A percentile compares a stretch with the other conserved stretches of the same genome.
These are phyloP conservation scores for Nomada lathburiana DNA, from an alignment of 2,888 invertebrate genomes.

Conservation along the genomic window DNA sequence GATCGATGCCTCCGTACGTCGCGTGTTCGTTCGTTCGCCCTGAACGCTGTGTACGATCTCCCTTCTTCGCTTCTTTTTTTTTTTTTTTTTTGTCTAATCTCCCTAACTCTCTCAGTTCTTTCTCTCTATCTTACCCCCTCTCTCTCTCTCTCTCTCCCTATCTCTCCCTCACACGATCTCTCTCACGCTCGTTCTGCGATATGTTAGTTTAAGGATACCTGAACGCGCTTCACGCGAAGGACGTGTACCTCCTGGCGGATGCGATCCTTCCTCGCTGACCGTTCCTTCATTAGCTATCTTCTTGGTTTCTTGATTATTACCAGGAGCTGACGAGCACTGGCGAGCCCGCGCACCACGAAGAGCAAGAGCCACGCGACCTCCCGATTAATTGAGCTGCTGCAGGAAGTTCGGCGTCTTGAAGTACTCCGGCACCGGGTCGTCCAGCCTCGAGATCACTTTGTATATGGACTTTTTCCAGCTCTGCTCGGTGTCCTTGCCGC, in stretches of 20 bases:
- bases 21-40: constrained; percentile 45
- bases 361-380: constrained; percentile 76
- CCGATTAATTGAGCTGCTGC: constrained; percentile 96
- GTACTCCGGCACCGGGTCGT: constrained; percentile 99
- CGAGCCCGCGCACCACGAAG: constrained; percentile 72
- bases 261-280: constrained; percentile 77
- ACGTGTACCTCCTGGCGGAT: constrained; percentile 74
- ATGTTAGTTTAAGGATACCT: constrained; percentile 83
- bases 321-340: constrained; percentile 69
- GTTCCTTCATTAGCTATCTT: constrained; percentile 57
- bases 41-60: constrained; percentile 28
- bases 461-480: constrained; percentile 99
- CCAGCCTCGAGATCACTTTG: constrained; percentile 99
- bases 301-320: constrained; percentile 48
- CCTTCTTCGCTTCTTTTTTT: background rate
- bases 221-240: constrained; percentile 78
- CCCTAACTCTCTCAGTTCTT: constrained; percentile 45
- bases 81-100: constrained; percentile 34
- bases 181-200: constrained; percentile 78
- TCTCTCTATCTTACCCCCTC: constrained; percentile 38
- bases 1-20: constrained; percentile 56
- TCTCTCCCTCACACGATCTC: constrained; percentile 51
- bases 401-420: constrained; percentile 99
- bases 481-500: constrained; percentile 98
- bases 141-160: constrained; percentile 34